A percentile compares a stretch with the other conserved stretches of the same genome.
These are phyloP conservation scores for Pseudocheirus occidentalis DNA, from an alignment of 2,797 vertebrate genomes.

Conservation along the genomic window DNA sequence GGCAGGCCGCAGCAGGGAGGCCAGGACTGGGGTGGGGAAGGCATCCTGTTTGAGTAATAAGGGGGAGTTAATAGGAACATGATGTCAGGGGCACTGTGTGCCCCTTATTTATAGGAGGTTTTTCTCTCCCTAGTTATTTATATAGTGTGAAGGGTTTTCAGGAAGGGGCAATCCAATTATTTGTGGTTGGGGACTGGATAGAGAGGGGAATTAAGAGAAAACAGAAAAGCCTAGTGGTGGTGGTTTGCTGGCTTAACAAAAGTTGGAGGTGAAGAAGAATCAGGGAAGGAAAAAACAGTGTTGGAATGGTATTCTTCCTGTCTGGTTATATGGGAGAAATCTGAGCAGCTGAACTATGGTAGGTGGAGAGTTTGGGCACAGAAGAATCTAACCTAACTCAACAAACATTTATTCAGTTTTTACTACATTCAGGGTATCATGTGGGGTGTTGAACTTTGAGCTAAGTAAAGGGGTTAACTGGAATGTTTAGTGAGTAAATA, in stretches of 20 bases:
- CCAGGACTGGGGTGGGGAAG: accelerated
- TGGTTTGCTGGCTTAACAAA: not conserved
- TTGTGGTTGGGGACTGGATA: not conserved
- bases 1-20: not conserved
- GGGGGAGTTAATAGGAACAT: not conserved
- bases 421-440: not conserved
- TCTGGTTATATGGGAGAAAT: not conserved
- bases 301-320: not conserved
- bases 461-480: conserved; percentile 1
- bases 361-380: not conserved
- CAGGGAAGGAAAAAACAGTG: not conserved
- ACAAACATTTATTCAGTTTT: not conserved
- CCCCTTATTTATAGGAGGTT: not conserved
- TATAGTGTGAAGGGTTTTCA: conserved; percentile 12
- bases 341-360: not conserved
- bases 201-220: conserved; percentile 13
- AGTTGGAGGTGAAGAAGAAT: not conserved
- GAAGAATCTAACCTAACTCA: not conserved
- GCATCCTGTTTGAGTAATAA: not conserved
- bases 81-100: not conserved
- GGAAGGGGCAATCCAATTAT: not conserved
- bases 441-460: not conserved
- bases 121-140: not conserved
- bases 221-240: not conserved
- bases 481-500: not conserved